Conservation (phyloP, 2,888 invertebrate species). For the Rhodophaea formosa region DNA sequence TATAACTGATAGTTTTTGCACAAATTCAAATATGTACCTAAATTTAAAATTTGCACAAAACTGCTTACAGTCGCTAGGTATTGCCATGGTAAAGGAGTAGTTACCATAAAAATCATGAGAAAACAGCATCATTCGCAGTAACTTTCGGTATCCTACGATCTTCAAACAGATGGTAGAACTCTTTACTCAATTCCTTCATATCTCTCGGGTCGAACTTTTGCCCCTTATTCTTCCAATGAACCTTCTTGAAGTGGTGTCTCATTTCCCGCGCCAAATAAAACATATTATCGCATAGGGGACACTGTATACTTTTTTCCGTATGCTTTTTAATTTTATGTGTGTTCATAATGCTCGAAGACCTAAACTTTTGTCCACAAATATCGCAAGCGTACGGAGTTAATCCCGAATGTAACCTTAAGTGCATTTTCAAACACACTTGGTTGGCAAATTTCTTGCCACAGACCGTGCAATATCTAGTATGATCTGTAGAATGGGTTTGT, state of each 20-base stretch:
- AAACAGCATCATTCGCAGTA: constrained; percentile 27
- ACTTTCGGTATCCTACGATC: constrained; percentile 34
- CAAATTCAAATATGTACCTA: too few species aligned
- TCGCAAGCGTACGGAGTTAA: constrained; percentile 30
- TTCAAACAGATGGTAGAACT: constrained; percentile 34
- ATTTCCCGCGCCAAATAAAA: constrained; percentile 31
- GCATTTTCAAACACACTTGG: constrained; percentile 28
- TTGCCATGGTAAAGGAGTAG: neutral
- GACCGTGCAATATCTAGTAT: constrained; percentile 23
- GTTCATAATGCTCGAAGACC: constrained; percentile 33
- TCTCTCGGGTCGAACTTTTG: constrained; percentile 32
- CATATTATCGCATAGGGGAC: constrained; percentile 32
- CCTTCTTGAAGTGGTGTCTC: constrained; percentile 35
- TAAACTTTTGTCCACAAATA: constrained; percentile 33
- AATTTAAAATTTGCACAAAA: too few species aligned
- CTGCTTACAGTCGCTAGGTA: too few species aligned
- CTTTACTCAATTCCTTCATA: constrained; percentile 29
- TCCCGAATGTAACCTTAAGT: constrained; percentile 30
- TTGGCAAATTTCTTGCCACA: constrained; percentile 31
- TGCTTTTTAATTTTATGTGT: constrained; percentile 33
- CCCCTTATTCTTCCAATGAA: constrained; percentile 33
- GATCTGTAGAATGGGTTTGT: constrained; percentile 23
- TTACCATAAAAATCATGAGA: neutral
- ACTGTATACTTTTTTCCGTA: constrained; percentile 27
- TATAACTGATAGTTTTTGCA: too few species aligned